Percentiles rank a stretch among this genome's conserved stretches.
Evolutionary conservation across 2,797 vertebrate species (phyloP).

Genomic region (Mallotus villosus): DNA sequence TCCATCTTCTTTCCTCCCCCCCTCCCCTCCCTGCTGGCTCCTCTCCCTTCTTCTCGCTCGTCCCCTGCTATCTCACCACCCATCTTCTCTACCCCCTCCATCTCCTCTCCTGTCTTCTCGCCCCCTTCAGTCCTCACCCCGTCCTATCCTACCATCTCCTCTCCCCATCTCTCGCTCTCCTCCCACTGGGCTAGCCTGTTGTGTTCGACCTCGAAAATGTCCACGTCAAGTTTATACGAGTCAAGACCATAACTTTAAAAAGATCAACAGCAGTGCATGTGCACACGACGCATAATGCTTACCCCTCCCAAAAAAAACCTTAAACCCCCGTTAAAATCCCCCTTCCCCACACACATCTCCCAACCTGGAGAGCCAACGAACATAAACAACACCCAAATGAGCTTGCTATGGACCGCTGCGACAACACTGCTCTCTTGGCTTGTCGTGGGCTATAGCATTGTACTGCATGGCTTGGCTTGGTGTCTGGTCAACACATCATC

Average conservation of each 20-base stretch:
- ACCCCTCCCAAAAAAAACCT: too few relatives aligned
- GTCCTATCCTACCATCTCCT: conserved; percentile 26
- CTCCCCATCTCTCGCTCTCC: conserved; percentile 20
- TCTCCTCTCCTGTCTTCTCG: conserved; percentile 16
- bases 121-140: conserved; percentile 4
- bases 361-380: too few relatives aligned
- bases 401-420: too few relatives aligned
- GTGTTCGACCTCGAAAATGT: conserved; percentile 10
- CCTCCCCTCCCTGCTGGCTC: background rate
- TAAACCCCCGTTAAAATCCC: too few relatives aligned
- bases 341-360: too few relatives aligned
- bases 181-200: conserved; percentile 45
- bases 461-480: too few relatives aligned
- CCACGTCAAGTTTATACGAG: conserved; percentile 11
- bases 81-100: conserved; percentile 19
- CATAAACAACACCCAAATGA: too few relatives aligned
- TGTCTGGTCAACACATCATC: too few relatives aligned
- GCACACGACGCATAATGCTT: too few relatives aligned
- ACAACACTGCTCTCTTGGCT: too few relatives aligned
- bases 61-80: conserved; percentile 18
- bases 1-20: background rate
- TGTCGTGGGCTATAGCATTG: too few relatives aligned
- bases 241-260: conserved; percentile 21
- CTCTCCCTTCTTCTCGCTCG: background rate
- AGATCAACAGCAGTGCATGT: background rate